Evolutionary conservation across 1,140 invertebrate species (phyloP).

Genomic region (Monochamus saltuarius): DNA sequence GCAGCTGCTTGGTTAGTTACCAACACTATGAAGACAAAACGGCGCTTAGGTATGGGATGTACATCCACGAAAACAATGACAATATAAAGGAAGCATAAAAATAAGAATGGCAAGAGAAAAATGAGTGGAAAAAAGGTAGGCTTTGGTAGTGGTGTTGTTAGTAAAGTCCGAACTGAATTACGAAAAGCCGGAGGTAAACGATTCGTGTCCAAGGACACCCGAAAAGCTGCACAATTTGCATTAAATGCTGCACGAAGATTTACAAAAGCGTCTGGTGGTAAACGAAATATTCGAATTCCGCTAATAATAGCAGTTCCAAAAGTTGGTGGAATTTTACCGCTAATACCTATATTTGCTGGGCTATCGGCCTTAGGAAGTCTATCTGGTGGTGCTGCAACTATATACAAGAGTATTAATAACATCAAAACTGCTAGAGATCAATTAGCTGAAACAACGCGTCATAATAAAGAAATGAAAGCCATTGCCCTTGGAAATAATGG

Average conservation of each 20-base stretch:
- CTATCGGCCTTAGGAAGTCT: slow-evolving; percentile 45
- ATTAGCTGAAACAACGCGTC: too few species aligned
- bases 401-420: slow-evolving; percentile 45
- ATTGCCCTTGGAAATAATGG: slow-evolving; percentile 40
- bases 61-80: too few species aligned
- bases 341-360: slow-evolving; percentile 49
- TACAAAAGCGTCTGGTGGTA: slow-evolving; percentile 21
- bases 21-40: neutral
- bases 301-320: slow-evolving; percentile 45
- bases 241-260: slow-evolving; percentile 18
- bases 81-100: too few species aligned
- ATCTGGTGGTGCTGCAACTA: slow-evolving; percentile 34
- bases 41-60: neutral
- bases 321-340: slow-evolving; percentile 45
- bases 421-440: slow-evolving; percentile 33
- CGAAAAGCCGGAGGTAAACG: too few species aligned
- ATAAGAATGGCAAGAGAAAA: too few species aligned
- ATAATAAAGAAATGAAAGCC: too few species aligned
- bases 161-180: too few species aligned
- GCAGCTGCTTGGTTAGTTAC: slow-evolving; percentile 26
- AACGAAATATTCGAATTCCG: slow-evolving; percentile 24
- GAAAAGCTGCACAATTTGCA: neutral
- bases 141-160: too few species aligned
- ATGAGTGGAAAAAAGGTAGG: too few species aligned
- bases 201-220: too few species aligned